These are phyloP conservation scores for Tigriopus japonicus DNA, from an alignment of 1,140 invertebrate genomes.

Conservation along the genomic window DNA sequence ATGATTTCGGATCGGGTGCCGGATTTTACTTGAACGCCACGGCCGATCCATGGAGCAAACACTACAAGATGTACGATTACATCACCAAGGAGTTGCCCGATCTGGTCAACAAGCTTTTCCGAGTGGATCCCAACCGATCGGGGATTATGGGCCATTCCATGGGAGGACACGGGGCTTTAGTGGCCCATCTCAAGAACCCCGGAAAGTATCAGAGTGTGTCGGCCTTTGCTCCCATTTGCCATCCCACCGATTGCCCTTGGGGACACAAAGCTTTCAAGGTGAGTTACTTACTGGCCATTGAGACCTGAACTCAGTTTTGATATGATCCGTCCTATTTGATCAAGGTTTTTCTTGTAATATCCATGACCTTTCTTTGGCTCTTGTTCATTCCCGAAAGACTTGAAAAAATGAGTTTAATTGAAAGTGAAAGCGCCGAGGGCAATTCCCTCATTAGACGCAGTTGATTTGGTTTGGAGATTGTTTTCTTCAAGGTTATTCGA, in stretches of 20 bases:
- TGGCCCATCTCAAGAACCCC: slow-evolving; percentile 78
- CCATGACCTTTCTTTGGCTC: too few relatives aligned
- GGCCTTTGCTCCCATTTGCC: slow-evolving; percentile 89
- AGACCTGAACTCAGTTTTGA: too few relatives aligned
- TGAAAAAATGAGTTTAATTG: too few relatives aligned
- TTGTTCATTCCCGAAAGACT: too few relatives aligned
- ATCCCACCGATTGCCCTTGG: slow-evolving; percentile 67
- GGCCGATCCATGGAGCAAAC: slow-evolving; percentile 68
- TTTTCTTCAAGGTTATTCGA: too few relatives aligned
- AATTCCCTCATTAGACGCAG: too few relatives aligned
- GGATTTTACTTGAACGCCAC: slow-evolving; percentile 92
- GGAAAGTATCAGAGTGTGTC: slow-evolving; percentile 72
- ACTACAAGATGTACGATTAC: slow-evolving; percentile 94
- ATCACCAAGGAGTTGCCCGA: slow-evolving; percentile 70
- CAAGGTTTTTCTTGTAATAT: too few relatives aligned
- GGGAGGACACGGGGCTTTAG: slow-evolving; percentile 90
- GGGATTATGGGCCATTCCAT: slow-evolving; percentile 42
- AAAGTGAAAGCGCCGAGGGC: too few relatives aligned
- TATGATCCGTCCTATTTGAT: too few relatives aligned
- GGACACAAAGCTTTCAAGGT: slow-evolving; percentile 57
- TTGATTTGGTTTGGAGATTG: too few relatives aligned
- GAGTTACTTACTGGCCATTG: too few relatives aligned
- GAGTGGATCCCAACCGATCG: slow-evolving; percentile 27
- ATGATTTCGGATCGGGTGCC: slow-evolving; percentile 85
- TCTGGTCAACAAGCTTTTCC: slow-evolving; percentile 54